phyloP scores from a whole-genome alignment of 2,113 vertebrate genomes.

The Myotis brandtii region DNA sequence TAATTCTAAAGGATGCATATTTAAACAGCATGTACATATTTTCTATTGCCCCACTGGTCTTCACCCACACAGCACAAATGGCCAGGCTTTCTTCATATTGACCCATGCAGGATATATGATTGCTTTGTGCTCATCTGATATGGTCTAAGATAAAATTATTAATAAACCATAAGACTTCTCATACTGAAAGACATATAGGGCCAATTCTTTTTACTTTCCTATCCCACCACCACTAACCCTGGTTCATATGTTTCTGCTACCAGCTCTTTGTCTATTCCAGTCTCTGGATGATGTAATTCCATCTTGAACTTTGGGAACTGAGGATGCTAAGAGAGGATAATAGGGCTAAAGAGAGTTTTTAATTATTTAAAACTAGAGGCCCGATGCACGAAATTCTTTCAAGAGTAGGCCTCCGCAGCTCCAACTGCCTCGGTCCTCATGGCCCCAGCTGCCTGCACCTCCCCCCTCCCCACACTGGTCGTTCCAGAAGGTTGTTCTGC shows the following conservation, averaged over 20 bases:
- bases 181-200: accelerated
- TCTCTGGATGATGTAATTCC: background rate
- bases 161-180: background rate
- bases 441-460: too few species aligned
- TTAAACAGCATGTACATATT: background rate
- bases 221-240: accelerated
- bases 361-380: background rate
- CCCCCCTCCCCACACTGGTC: too few species aligned
- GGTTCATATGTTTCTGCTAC: background rate
- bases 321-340: background rate
- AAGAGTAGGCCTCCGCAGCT: too few species aligned
- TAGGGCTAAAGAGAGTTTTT: background rate
- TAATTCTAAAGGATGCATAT: background rate
- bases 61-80: background rate
- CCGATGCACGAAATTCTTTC: too few species aligned
- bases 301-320: background rate
- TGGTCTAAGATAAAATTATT: background rate
- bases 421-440: too few species aligned
- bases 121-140: background rate
- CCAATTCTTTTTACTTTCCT: background rate
- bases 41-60: background rate
- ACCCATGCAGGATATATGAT: background rate
- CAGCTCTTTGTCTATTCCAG: background rate
- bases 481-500: too few species aligned
- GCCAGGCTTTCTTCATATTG: background rate